Conservation (phyloP, 1,140 invertebrate species). For the Papilio dardanus region DNA sequence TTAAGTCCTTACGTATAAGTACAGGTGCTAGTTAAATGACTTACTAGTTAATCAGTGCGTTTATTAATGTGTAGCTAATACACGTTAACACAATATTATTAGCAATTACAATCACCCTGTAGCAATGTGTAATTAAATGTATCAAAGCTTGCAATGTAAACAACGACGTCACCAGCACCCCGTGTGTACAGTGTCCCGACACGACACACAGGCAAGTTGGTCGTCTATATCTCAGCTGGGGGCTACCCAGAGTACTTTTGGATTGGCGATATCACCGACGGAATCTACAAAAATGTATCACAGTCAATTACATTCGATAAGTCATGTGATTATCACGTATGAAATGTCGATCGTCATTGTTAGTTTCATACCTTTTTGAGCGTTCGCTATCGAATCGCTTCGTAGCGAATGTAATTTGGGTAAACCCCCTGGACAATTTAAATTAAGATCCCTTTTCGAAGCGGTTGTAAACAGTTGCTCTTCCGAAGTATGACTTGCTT, state of each 20-base stretch:
- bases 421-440: slow-evolving; percentile 33
- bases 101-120: neutral
- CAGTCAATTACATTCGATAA: too few relatives aligned
- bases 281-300: too few relatives aligned
- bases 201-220: slow-evolving; percentile 34
- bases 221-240: slow-evolving; percentile 3
- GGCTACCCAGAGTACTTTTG: too few relatives aligned
- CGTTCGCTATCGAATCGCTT: too few relatives aligned
- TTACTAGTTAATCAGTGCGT: neutral
- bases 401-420: too few relatives aligned
- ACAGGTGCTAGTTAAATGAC: neutral
- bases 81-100: neutral
- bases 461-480: slow-evolving; percentile 21
- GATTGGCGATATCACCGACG: too few relatives aligned
- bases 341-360: too few relatives aligned
- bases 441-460: slow-evolving; percentile 27
- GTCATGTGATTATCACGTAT: too few relatives aligned
- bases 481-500: neutral
- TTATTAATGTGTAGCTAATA: neutral
- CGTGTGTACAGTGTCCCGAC: slow-evolving; percentile 31
- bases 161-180: slow-evolving; percentile 8
- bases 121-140: slow-evolving; percentile 29
- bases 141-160: slow-evolving; percentile 26
- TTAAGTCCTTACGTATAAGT: too few relatives aligned
- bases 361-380: too few relatives aligned